phyloP scores from a whole-genome alignment of 1,140 invertebrate species.

The Dendroctonus ponderosae region DNA sequence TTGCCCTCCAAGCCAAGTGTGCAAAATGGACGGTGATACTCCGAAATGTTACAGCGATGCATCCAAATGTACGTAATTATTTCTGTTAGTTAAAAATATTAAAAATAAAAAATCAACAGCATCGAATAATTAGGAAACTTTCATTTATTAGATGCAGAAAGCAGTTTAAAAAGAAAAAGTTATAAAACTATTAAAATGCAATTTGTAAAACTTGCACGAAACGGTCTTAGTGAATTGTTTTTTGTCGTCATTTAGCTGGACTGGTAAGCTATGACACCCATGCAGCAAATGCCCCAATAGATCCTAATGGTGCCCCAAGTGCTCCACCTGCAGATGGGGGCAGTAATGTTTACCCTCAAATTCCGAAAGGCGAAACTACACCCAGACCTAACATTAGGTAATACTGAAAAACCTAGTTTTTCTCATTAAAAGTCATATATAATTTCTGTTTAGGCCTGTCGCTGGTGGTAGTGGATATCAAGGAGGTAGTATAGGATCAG shows the following conservation, averaged over 20 bases:
- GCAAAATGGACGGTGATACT: slow-evolving; percentile 44
- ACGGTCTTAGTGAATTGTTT: background rate
- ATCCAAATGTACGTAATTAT: slow-evolving; percentile 35
- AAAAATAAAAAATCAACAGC: too few species aligned
- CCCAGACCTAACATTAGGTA: slow-evolving; percentile 31
- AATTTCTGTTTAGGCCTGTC: background rate
- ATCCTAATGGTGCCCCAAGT: slow-evolving; percentile 1
- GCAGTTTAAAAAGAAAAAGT: too few species aligned
- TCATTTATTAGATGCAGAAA: too few species aligned
- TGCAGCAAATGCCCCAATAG: slow-evolving; percentile 21
- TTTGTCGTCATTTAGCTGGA: slow-evolving; percentile 24
- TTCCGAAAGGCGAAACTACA: slow-evolving; percentile 34
- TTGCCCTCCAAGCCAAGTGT: slow-evolving; percentile 46
- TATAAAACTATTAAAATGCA: too few species aligned
- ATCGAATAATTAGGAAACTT: too few species aligned
- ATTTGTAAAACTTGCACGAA: too few species aligned
- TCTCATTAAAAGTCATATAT: background rate
- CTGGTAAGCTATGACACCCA: slow-evolving; percentile 36
- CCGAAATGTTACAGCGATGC: slow-evolving; percentile 46
- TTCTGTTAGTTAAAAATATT: too few species aligned
- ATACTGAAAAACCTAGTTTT: background rate
- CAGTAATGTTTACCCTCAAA: slow-evolving; percentile 21
- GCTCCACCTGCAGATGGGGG: slow-evolving; percentile 11
- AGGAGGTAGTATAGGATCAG: slow-evolving; percentile 34
- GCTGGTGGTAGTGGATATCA: slow-evolving; percentile 35